Base-by-base conservation (phyloP, 2,113 vertebrate genomes). In the Hylia prasina region DNA sequence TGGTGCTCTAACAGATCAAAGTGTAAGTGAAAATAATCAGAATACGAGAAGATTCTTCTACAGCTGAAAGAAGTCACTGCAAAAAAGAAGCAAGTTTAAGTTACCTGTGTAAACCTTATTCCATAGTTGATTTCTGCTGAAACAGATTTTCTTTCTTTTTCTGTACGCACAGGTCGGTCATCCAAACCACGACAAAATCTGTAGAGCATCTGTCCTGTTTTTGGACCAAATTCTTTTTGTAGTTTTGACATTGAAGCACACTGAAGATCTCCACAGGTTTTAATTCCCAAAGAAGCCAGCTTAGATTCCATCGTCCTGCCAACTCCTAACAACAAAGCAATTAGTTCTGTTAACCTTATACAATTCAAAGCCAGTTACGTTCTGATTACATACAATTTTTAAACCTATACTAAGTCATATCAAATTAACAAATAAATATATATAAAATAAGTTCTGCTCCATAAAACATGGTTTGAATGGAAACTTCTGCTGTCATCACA, bases 71-170 rank as follows among this genome's bases (percentile, higher is more conserved):
- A 82, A 90, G 23, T 70, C 70, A 82, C 39, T 45, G 27, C 30
- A 89, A 70, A 90, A 90, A 84, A 86, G 22, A 69, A 85, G 15
- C 7, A 71, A 48, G 15, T 83, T 78, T 66, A 53, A 39, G 90
- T 92, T 96, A 99, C 99, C 98, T 98, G 98, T 15, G 98, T 98
- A 94, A 99, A 99, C 42, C 99, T 98, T 93, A 99, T 99, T 89
- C 99, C 99, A 97, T 99, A 99, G 97, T 99, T 99, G 98, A 99
- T 99, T 96, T 99, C 99, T 31, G 99, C 99, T 25, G 99, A 99
- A 95, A 99, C 98, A 23, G 99, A 99, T 96, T 99, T 99, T 82
- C 99, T 99, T 91, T 99, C 98, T 96, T 99, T 99, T 92, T 99
- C 99, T 53, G 98, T 99, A 95, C 98, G 98, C 86, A 99, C 99